These are phyloP conservation scores for Paramisgurnus dabryanus DNA, from an alignment of 2,113 vertebrate species.

Conservation along the genomic window DNA sequence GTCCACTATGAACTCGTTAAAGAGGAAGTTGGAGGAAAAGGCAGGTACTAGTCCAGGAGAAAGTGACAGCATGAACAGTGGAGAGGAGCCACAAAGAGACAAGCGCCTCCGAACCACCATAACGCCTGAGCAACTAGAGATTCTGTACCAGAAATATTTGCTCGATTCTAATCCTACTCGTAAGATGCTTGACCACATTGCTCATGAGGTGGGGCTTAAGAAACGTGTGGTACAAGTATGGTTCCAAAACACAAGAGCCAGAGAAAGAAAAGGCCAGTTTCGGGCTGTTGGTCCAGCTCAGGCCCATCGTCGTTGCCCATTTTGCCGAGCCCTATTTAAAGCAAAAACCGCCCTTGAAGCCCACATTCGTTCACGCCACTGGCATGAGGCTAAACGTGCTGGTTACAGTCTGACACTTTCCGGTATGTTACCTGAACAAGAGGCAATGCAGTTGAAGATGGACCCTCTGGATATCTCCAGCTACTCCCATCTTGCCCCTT, in stretches of 20 bases:
- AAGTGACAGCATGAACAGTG: slow-evolving; percentile 93
- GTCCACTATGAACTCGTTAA: slow-evolving; percentile 94
- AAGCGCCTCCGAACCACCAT: slow-evolving; percentile 98
- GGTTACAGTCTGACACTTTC: slow-evolving; percentile 92
- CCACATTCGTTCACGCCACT: slow-evolving; percentile 96
- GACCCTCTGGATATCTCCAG: slow-evolving; percentile 85
- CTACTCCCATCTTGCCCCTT: slow-evolving; percentile 84
- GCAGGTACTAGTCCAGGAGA: slow-evolving; percentile 94
- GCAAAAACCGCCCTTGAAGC: slow-evolving; percentile 97
- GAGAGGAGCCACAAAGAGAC: slow-evolving; percentile 95
- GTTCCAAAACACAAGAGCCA: slow-evolving; percentile 97
- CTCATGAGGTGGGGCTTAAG: slow-evolving; percentile 97
- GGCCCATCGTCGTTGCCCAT: slow-evolving; percentile 94
- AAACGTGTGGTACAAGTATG: slow-evolving; percentile 99
- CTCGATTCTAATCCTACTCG: slow-evolving; percentile 97
- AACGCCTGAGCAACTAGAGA: slow-evolving; percentile 96
- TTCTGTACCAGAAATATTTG: slow-evolving; percentile 97
- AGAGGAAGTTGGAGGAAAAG: slow-evolving; percentile 98
- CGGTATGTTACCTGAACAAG: slow-evolving; percentile 90
- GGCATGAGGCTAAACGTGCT: slow-evolving; percentile 98
- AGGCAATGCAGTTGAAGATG: slow-evolving; percentile 89
- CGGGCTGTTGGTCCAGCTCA: slow-evolving; percentile 95
- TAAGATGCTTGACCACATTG: slow-evolving; percentile 99
- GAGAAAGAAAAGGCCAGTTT: slow-evolving; percentile 97
- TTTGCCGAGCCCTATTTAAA: slow-evolving; percentile 97